These are phyloP conservation scores for Margarornis squamiger DNA, from an alignment of 2,797 vertebrate species.

Conservation along the genomic window DNA sequence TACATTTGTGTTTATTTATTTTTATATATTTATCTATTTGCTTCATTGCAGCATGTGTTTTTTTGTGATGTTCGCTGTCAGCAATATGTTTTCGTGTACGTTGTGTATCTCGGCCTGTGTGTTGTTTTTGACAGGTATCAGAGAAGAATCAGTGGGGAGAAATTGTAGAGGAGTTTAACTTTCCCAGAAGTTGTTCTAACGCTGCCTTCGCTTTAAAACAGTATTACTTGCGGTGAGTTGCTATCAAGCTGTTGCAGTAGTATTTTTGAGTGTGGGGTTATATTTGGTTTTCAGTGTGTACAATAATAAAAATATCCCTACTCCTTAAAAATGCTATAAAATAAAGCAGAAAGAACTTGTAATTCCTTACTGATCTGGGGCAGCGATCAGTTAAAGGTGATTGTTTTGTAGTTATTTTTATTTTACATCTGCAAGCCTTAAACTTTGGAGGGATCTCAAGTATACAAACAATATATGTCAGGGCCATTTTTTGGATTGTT, in stretches of 20 bases:
- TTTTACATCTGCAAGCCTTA: slow-evolving; percentile 55
- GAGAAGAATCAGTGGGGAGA: slow-evolving; percentile 99
- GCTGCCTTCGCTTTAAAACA: slow-evolving; percentile 99
- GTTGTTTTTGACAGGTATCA: slow-evolving; percentile 87
- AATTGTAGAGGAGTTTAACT: slow-evolving; percentile 97
- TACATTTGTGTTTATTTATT: neutral
- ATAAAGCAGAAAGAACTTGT: neutral
- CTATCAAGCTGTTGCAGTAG: slow-evolving; percentile 67
- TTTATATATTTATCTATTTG: slow-evolving; percentile 46
- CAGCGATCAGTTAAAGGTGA: slow-evolving; percentile 26
- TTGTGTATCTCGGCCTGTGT: slow-evolving; percentile 70
- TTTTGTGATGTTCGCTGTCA: slow-evolving; percentile 57
- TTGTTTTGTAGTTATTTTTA: slow-evolving; percentile 21
- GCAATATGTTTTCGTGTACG: slow-evolving; percentile 57
- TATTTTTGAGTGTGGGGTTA: slow-evolving; percentile 29
- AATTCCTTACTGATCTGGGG: neutral
- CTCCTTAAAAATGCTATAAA: slow-evolving; percentile 2
- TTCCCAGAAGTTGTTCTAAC: slow-evolving; percentile 98
- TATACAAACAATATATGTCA: slow-evolving; percentile 60
- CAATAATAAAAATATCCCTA: slow-evolving; percentile 19
- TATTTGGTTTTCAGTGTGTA: slow-evolving; percentile 28
- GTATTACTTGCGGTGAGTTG: slow-evolving; percentile 99
- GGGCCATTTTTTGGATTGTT: slow-evolving; percentile 69
- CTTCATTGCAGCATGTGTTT: slow-evolving; percentile 52
- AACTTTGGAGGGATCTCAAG: slow-evolving; percentile 58